Base-by-base conservation (phyloP, 2,113 vertebrate species). In the Ahaetulla prasina region DNA sequence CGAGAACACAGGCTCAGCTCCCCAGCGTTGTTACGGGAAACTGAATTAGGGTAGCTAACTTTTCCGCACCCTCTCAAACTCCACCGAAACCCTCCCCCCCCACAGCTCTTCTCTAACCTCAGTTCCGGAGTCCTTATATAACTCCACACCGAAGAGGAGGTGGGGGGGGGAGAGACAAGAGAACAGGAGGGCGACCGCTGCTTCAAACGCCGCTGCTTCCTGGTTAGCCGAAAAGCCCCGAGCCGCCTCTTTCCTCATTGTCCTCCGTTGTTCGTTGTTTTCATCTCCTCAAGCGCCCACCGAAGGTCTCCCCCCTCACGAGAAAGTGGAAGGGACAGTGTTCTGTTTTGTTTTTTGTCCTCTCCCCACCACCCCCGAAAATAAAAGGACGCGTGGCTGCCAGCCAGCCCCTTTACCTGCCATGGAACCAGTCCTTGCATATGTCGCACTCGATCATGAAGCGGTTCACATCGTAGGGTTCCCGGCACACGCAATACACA, bases 371-470 rank as follows among this genome's bases (percentile, higher is more conserved):
- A n/a, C 52, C 14, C 14, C 4, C 4, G 3, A 35, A 63, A 30
- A 88, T 57, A 57, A 57, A 57, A 16, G 45, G 35, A 8, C 16
- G 27, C 39, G 25, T n/a, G 27, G 9, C 89, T 18, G 23, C 63
- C 22, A 6, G 25, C 84, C 35, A 57, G 57, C 27, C 85, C 25
- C 85, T 97, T 52, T 97, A 99, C 99, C 99, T 99, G 98, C 99
- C 99, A 95, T 99, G 99, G 97, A 99, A 99, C 99, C 99, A 99
- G 98, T 99, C 99, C 97, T 99, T 99, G 98, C 99, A 99, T 95
- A 98, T 98, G 96, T 99, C 99, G 96, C 99, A 99, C 96, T 99
- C 99, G 97, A 99, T 99, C 99, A 99, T 99, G 97, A 99, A 99
- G 98, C 99, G 99, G 98, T 96, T 99, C 97, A 99, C 99, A 94